phyloP scores from a whole-genome alignment of 2,797 vertebrate genomes.

The Poeciliopsis paucimaculata region DNA sequence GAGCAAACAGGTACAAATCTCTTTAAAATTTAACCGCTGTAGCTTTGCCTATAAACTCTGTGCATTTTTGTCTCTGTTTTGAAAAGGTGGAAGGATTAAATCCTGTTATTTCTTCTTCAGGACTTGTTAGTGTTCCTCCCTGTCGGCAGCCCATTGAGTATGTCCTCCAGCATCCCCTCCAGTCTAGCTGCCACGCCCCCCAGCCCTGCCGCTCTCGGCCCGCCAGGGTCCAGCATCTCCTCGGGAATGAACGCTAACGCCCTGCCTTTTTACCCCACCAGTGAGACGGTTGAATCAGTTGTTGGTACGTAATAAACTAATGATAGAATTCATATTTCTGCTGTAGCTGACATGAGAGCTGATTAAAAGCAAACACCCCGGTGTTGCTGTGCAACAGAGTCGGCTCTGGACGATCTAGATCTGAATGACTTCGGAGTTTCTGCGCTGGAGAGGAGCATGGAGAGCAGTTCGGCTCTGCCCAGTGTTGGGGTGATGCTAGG shows the following conservation, averaged over 20 bases:
- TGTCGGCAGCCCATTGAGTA: constrained; percentile 93
- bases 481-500: constrained; percentile 91
- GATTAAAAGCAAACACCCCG: not conserved
- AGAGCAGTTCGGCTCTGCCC: constrained; percentile 86
- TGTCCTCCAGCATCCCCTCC: constrained; percentile 97
- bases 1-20: constrained; percentile 90
- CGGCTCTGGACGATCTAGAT: constrained; percentile 94
- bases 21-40: not conserved
- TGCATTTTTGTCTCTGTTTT: not conserved
- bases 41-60: not conserved
- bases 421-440: constrained; percentile 96
- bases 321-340: not conserved
- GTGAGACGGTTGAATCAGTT: constrained; percentile 97
- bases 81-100: not conserved
- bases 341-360: accelerated
- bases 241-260: constrained; percentile 99
- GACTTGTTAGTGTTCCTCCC: constrained; percentile 94
- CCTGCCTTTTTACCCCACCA: constrained; percentile 97
- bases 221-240: constrained; percentile 84
- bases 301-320: constrained; percentile 83
- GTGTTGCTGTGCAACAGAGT: constrained; percentile 79
- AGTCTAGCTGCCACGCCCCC: constrained; percentile 96
- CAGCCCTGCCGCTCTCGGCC: constrained; percentile 90
- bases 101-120: constrained; percentile 69
- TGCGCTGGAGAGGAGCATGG: constrained; percentile 93